These are phyloP conservation scores for Steinernema feltiae DNA, from an alignment of 1,140 invertebrate genomes.

Conservation along the genomic window DNA sequence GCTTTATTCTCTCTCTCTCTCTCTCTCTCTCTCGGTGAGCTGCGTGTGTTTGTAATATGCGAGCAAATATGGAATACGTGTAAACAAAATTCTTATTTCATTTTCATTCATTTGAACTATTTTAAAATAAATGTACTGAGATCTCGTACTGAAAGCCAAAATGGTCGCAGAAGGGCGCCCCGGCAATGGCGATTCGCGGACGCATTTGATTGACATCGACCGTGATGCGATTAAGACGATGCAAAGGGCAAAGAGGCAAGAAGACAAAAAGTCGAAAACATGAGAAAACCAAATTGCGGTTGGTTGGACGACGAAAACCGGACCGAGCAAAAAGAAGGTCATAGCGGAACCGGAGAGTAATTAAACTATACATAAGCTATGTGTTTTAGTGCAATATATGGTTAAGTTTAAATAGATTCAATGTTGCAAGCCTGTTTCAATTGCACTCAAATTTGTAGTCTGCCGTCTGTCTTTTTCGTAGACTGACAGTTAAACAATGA, in stretches of 20 bases:
- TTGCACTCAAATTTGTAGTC: no score
- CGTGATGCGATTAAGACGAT: not conserved
- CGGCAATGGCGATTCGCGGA: not conserved
- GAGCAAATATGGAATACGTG: slow-evolving; percentile 13
- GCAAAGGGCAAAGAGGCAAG: not conserved
- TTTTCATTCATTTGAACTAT: not conserved
- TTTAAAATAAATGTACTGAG: not conserved
- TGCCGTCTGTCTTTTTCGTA: no score
- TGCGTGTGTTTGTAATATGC: not conserved
- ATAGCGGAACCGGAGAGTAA: no score
- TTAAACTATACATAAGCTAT: no score
- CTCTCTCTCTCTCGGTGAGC: not conserved
- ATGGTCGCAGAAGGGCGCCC: no score
- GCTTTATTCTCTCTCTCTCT: not conserved
- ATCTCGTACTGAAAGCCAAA: no score
- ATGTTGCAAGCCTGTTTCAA: no score
- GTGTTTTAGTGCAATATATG: no score
- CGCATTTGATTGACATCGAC: not conserved
- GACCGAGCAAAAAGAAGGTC: not conserved
- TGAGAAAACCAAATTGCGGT: not conserved
- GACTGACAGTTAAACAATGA: no score
- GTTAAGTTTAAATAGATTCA: no score
- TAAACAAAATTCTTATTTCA: not conserved
- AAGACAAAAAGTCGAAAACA: not conserved
- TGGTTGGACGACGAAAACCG: no score